Conservation (phyloP, 2,888 invertebrate genomes). For the Bugulina stolonifera region DNA sequence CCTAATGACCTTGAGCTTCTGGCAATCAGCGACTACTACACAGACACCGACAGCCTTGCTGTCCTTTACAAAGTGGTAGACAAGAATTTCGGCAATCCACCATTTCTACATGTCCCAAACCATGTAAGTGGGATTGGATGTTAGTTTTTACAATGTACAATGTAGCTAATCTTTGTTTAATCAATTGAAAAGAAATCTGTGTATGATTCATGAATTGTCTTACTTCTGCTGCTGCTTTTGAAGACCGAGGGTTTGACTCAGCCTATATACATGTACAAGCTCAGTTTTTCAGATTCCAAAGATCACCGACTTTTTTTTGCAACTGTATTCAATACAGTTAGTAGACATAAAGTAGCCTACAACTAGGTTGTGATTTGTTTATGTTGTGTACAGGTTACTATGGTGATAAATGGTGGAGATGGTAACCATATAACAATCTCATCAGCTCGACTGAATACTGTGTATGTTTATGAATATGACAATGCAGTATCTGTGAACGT, state of each 20-base stretch:
- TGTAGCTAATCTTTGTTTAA: too few relatives aligned
- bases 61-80: constrained; percentile 1
- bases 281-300: too few relatives aligned
- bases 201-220: too few relatives aligned
- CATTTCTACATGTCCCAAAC: neutral
- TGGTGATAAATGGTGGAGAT: constrained; percentile 7
- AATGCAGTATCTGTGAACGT: neutral
- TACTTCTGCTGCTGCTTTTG: too few relatives aligned
- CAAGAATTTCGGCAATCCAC: neutral
- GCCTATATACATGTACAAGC: too few relatives aligned
- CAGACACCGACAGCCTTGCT: neutral
- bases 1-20: neutral
- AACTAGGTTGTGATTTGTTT: too few relatives aligned
- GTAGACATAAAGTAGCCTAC: too few relatives aligned
- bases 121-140: neutral
- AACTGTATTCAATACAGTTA: too few relatives aligned
- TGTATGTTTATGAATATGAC: constrained; percentile 4
- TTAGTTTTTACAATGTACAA: too few relatives aligned
- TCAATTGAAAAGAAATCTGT: too few relatives aligned
- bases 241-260: too few relatives aligned
- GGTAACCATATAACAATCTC: neutral
- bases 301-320: too few relatives aligned
- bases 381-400: constrained; percentile 7
- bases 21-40: neutral
- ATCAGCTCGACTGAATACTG: neutral